phyloP scores from a whole-genome alignment of 2,113 vertebrate genomes.

The Excalfactoria chinensis region DNA sequence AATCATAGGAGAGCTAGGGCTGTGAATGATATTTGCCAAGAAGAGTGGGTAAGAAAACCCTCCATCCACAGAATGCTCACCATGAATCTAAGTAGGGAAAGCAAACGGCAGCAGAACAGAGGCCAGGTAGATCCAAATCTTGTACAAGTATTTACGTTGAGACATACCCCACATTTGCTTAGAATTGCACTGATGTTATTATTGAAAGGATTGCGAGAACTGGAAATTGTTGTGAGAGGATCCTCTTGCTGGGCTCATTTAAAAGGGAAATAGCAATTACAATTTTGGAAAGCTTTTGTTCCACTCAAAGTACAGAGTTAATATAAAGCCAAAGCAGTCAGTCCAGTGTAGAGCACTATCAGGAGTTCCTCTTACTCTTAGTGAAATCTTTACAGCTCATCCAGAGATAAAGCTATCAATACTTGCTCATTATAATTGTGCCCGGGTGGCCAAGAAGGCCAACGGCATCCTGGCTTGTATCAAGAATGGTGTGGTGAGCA shows the following conservation, averaged over 20 bases:
- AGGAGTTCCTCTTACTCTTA: background rate
- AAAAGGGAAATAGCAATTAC: background rate
- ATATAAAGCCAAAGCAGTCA: background rate
- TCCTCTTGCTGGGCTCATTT: background rate
- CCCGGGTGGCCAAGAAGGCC: no score
- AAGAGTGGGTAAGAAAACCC: background rate
- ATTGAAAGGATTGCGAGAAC: background rate
- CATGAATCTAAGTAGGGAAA: background rate
- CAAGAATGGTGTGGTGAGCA: no score
- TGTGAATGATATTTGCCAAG: constrained; percentile 22
- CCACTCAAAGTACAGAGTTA: background rate
- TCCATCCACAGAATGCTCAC: background rate
- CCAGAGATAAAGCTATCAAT: background rate
- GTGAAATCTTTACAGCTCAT: background rate
- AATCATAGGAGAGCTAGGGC: background rate
- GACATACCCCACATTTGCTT: background rate
- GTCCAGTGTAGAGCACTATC: background rate
- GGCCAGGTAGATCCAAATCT: background rate
- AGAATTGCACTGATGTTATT: background rate
- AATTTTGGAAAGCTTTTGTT: background rate
- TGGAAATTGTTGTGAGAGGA: background rate
- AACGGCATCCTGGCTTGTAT: no score
- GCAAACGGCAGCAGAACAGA: background rate
- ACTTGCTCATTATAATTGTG: background rate
- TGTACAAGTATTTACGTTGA: background rate